Evolutionary conservation across 2,113 vertebrate genomes (phyloP).

Genomic region (Bothrops jararaca): DNA sequence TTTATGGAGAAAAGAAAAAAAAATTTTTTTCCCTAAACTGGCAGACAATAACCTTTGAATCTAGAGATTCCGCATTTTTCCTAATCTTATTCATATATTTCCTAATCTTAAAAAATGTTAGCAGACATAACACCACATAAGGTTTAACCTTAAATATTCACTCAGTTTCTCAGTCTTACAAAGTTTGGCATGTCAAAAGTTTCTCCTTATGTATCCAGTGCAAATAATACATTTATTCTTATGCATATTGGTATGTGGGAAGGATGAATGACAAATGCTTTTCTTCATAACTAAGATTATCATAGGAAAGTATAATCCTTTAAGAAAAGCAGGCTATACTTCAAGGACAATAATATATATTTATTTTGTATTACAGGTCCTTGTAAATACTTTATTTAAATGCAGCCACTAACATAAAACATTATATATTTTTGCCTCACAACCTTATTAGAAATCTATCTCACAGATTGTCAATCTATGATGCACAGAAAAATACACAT

Average conservation of each 20-base stretch:
- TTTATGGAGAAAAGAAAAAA: background rate
- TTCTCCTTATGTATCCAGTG: background rate
- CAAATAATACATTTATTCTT: background rate
- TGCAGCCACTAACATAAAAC: conserved; percentile 6
- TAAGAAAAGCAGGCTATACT: background rate
- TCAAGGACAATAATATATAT: conserved; percentile 10
- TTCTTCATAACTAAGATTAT: background rate
- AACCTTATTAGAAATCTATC: conserved; percentile 10
- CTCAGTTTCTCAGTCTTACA: background rate
- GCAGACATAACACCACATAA: background rate
- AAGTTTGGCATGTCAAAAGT: background rate
- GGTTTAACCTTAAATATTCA: background rate
- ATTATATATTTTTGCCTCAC: background rate
- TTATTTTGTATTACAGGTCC: background rate
- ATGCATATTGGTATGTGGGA: background rate
- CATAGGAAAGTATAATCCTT: background rate
- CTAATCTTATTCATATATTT: background rate
- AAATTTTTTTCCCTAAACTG: background rate
- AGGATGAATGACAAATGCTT: background rate
- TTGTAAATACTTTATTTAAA: conserved; percentile 26
- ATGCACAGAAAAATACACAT: background rate
- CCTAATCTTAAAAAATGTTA: background rate
- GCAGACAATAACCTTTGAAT: background rate
- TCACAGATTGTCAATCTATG: background rate
- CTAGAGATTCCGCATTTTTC: background rate